These are phyloP conservation scores for Merops nubicus DNA, from an alignment of 2,113 vertebrate genomes.

Conservation along the genomic window DNA sequence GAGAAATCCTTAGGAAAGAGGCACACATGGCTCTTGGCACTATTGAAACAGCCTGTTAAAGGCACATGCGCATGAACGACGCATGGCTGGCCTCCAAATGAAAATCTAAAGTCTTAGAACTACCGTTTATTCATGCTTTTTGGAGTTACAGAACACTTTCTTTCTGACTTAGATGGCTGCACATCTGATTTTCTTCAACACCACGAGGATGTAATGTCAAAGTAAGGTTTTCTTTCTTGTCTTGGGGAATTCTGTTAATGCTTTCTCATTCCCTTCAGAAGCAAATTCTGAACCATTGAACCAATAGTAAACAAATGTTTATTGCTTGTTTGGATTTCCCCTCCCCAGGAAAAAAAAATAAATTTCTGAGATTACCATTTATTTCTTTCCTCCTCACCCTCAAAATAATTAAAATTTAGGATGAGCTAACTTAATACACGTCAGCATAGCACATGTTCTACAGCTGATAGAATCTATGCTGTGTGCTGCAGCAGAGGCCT, in stretches of 20 bases:
- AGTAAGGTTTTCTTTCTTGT: neutral
- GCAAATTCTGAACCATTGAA: neutral
- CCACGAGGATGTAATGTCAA: neutral
- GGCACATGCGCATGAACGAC: neutral
- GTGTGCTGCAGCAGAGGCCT: neutral
- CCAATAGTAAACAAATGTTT: neutral
- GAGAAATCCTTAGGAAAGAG: neutral
- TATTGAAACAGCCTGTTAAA: neutral
- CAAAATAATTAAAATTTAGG: neutral
- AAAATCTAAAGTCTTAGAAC: neutral
- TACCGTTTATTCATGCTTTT: neutral
- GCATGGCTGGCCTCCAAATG: accelerated
- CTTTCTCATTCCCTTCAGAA: neutral
- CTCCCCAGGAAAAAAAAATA: neutral
- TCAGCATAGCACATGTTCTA: neutral
- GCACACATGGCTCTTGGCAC: too few relatives aligned
- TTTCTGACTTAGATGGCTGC: neutral
- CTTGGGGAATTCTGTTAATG: neutral
- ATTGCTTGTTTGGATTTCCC: neutral
- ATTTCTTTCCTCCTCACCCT: neutral
- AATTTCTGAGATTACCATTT: neutral
- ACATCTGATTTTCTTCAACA: neutral
- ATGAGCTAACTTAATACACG: neutral
- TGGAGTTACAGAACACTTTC: neutral
- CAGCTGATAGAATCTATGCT: neutral